A percentile compares a stretch with the other conserved stretches of the same genome.
Conservation (phyloP, 1,140 invertebrate species). For the Xylocopa sonorina region DNA sequence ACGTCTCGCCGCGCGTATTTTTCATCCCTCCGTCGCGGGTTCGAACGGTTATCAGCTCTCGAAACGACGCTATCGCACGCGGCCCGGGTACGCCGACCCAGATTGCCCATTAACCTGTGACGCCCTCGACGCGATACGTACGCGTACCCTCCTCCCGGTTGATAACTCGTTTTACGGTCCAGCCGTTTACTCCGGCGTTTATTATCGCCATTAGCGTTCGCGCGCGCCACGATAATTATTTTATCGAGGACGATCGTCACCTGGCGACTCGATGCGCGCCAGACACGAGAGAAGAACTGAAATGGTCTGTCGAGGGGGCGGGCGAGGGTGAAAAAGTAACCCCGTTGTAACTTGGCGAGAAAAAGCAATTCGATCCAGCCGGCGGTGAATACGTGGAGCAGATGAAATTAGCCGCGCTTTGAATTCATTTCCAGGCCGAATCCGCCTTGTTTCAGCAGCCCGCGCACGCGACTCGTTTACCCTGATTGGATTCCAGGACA, state of each 20-base stretch:
- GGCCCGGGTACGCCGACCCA: background rate
- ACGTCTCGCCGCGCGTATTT: background rate
- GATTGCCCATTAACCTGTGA: constrained; percentile 16
- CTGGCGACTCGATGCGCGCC: background rate
- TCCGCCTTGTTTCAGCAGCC: background rate
- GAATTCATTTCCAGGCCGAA: background rate
- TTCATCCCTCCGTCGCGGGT: constrained; percentile 9
- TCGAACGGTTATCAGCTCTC: background rate
- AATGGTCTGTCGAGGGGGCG: no score
- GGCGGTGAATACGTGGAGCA: no score
- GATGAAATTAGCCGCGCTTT: constrained; percentile 1
- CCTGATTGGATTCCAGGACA: constrained; percentile 19
- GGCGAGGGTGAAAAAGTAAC: no score
- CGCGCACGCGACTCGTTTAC: constrained; percentile 15
- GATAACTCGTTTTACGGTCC: constrained; percentile 2
- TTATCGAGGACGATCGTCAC: background rate
- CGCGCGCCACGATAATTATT: constrained; percentile 5
- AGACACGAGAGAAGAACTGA: background rate
- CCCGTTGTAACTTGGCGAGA: no score
- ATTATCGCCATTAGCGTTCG: background rate
- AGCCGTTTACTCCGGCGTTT: background rate
- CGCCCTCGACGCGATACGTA: constrained; percentile 8
- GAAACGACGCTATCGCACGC: constrained; percentile 6
- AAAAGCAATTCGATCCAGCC: no score
- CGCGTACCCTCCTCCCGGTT: background rate